These are phyloP conservation scores for Apodemus speciosus DNA, from an alignment of 2,113 vertebrate genomes.

Conservation along the genomic window DNA sequence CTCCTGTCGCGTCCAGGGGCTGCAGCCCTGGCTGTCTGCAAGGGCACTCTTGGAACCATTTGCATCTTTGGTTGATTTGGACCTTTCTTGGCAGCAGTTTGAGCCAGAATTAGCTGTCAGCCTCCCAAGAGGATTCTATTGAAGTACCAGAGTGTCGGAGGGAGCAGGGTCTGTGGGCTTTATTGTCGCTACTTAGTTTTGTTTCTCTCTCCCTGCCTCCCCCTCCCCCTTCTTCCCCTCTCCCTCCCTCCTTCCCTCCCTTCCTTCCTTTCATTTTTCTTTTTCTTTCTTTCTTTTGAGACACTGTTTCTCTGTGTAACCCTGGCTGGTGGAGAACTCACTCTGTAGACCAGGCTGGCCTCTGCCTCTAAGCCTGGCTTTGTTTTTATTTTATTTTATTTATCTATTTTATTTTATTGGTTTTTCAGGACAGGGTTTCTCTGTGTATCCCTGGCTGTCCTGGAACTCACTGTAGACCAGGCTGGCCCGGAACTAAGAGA, in stretches of 20 bases:
- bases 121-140: neutral
- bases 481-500: neutral
- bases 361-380: neutral
- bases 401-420: neutral
- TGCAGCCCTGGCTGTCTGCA: neutral
- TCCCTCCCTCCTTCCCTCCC: too few relatives aligned
- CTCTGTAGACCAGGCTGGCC: neutral
- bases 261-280: neutral
- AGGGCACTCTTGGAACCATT: too few relatives aligned
- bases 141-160: neutral
- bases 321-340: neutral
- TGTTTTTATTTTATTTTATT: neutral
- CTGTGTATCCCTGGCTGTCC: neutral
- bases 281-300: neutral
- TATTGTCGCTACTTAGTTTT: neutral
- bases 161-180: neutral
- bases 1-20: neutral
- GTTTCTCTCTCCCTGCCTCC: neutral
- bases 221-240: neutral
- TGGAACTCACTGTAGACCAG: neutral
- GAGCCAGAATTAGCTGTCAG: neutral
- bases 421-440: neutral
- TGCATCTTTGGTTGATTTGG: neutral
- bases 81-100: neutral
- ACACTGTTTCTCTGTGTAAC: neutral